A percentile compares a stretch with the other conserved stretches of the same genome.
Conservation (phyloP, 2,797 vertebrate species). For the Limosa lapponica region DNA sequence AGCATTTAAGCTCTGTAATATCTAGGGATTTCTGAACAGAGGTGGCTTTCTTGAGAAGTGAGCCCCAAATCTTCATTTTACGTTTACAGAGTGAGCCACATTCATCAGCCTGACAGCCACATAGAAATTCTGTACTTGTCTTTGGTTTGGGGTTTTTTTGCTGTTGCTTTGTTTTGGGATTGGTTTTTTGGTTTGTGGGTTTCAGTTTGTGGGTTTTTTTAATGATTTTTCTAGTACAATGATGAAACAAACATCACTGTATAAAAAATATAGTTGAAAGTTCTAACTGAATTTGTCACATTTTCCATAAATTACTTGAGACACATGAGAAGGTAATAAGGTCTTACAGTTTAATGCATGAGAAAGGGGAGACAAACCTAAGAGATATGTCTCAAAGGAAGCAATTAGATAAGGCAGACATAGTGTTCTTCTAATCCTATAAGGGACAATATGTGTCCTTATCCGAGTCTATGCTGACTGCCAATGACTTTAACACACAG, state of each 20-base stretch:
- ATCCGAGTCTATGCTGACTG: not conserved
- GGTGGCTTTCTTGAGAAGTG: not conserved
- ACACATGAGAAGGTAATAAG: not conserved
- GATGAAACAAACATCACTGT: not conserved
- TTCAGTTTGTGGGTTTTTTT: not conserved
- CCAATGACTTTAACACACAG: not conserved
- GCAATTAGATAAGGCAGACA: not conserved
- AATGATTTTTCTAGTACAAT: not conserved
- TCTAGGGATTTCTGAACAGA: not conserved
- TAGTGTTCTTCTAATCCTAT: not conserved
- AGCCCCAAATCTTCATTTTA: not conserved
- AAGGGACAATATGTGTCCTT: not conserved
- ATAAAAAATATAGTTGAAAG: not conserved
- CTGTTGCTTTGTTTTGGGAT: not conserved
- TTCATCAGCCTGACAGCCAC: not conserved
- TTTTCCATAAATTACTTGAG: slow-evolving; percentile 3
- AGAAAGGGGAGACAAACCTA: not conserved
- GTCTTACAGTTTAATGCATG: not conserved
- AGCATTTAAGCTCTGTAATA: not conserved
- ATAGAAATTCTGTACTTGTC: not conserved
- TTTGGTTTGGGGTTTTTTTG: not conserved
- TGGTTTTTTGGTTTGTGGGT: not conserved
- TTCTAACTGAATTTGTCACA: not conserved
- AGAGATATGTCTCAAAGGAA: not conserved
- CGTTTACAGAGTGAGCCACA: not conserved